phyloP scores from a whole-genome alignment of 2,888 invertebrate genomes.

The Achlya flavicornis region DNA sequence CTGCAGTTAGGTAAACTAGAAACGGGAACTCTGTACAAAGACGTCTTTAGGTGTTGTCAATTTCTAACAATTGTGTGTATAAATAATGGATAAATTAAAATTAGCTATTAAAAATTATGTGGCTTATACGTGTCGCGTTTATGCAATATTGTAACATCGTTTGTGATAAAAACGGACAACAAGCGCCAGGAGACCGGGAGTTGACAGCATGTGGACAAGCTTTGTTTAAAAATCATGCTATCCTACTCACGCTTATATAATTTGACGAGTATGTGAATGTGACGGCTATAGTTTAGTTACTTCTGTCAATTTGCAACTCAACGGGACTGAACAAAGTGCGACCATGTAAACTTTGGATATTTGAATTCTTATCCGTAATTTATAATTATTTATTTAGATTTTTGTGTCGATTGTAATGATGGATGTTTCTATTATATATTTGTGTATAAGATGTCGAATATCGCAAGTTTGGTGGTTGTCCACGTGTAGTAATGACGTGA shows the following conservation, averaged over 20 bases:
- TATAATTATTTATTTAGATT: slow-evolving; percentile 4
- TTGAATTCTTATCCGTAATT: not conserved
- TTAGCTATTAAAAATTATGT: slow-evolving; percentile 62
- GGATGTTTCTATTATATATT: not conserved
- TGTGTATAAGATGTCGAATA: not conserved
- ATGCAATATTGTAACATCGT: slow-evolving; percentile 56
- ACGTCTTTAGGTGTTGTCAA: slow-evolving; percentile 74
- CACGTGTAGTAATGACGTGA: not conserved
- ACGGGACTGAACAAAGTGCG: not conserved
- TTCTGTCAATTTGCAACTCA: slow-evolving; percentile 9
- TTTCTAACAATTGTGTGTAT: slow-evolving; percentile 60
- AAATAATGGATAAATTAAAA: slow-evolving; percentile 44
- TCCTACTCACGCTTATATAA: slow-evolving; percentile 25
- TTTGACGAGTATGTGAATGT: not conserved
- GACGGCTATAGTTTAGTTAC: not conserved
- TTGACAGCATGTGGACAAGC: slow-evolving; percentile 8
- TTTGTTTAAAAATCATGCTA: not conserved
- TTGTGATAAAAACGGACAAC: slow-evolving; percentile 50
- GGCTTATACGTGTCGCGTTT: slow-evolving; percentile 69
- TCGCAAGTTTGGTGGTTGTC: slow-evolving; percentile 2
- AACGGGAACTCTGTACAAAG: slow-evolving; percentile 70
- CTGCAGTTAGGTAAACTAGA: slow-evolving; percentile 59
- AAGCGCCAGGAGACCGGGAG: slow-evolving; percentile 46
- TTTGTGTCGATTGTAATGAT: not conserved
- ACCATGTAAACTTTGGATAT: slow-evolving; percentile 10